Evolutionary conservation across 2,888 invertebrate genomes (phyloP).

Genomic region (Diarsia mendica): DNA sequence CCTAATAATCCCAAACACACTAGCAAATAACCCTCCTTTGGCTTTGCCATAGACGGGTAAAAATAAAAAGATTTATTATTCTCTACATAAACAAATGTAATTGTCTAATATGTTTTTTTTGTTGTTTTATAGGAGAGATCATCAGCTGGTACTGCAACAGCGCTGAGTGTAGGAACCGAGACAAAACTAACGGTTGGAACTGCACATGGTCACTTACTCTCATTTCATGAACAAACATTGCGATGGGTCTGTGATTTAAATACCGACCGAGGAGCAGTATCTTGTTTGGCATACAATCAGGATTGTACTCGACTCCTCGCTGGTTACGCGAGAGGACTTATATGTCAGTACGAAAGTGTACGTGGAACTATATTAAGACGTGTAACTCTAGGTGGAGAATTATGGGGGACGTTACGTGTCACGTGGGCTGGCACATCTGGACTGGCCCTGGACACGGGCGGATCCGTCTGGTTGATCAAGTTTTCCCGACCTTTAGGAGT

Average conservation of each 20-base stretch:
- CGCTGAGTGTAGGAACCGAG: conserved; percentile 92
- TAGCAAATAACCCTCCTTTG: too few relatives aligned
- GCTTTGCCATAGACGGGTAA: too few relatives aligned
- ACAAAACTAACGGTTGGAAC: conserved; percentile 97
- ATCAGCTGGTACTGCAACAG: conserved; percentile 96
- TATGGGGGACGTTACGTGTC: conserved; percentile 86
- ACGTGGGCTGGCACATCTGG: conserved; percentile 87
- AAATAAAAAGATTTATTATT: background rate
- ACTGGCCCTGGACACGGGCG: conserved; percentile 95
- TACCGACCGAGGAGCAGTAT: conserved; percentile 94
- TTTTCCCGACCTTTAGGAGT: conserved; percentile 97
- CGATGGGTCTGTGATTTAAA: conserved; percentile 95
- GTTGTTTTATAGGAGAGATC: conserved; percentile 93
- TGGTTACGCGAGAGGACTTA: conserved; percentile 93
- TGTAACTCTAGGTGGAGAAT: conserved; percentile 87
- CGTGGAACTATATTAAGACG: conserved; percentile 89
- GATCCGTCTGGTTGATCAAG: conserved; percentile 98
- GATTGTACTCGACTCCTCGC: conserved; percentile 96
- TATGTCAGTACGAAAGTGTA: conserved; percentile 96
- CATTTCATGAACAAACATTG: conserved; percentile 94
- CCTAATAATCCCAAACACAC: background rate
- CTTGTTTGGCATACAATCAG: conserved; percentile 95
- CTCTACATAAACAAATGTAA: background rate
- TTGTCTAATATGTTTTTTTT: conserved; percentile 11
- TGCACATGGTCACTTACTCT: conserved; percentile 97